These are phyloP conservation scores for Calidris pygmaea DNA, from an alignment of 2,113 vertebrate genomes.

Conservation along the genomic window DNA sequence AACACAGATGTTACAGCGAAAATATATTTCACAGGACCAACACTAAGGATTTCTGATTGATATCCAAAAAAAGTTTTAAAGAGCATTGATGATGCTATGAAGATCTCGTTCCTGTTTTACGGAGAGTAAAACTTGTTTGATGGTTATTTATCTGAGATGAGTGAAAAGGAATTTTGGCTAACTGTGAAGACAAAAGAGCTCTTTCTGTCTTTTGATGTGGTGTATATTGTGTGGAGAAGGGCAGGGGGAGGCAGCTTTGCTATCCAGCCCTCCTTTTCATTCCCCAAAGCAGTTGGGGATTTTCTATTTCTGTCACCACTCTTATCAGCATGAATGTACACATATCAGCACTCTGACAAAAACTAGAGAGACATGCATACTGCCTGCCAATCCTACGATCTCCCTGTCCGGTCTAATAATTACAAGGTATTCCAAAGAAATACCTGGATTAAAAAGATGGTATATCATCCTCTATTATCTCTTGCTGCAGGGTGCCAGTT, in stretches of 20 bases:
- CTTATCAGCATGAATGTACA: slow-evolving; percentile 54
- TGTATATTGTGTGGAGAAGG: not conserved
- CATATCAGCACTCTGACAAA: slow-evolving; percentile 41
- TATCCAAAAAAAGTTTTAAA: not conserved
- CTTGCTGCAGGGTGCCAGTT: slow-evolving; percentile 41
- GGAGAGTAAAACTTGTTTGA: slow-evolving; percentile 22
- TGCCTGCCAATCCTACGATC: slow-evolving; percentile 16
- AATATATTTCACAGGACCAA: slow-evolving; percentile 55
- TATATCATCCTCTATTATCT: slow-evolving; percentile 18
- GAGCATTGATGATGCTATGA: not conserved
- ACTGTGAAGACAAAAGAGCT: slow-evolving; percentile 8
- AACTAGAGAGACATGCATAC: not conserved
- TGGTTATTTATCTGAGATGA: slow-evolving; percentile 28
- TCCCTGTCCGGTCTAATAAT: slow-evolving; percentile 43
- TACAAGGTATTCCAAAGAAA: slow-evolving; percentile 50
- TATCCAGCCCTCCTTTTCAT: slow-evolving; percentile 42
- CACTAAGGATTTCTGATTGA: slow-evolving; percentile 55
- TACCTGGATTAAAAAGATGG: slow-evolving; percentile 42
- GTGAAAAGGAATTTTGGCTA: slow-evolving; percentile 26
- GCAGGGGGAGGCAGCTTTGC: not conserved
- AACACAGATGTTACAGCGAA: slow-evolving; percentile 63
- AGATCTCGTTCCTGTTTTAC: not conserved
- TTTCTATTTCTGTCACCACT: slow-evolving; percentile 69
- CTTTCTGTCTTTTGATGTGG: slow-evolving; percentile 39
- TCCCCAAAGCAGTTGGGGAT: slow-evolving; percentile 45